These are phyloP conservation scores for Drosophila vallismaia DNA, from an alignment of 2,888 invertebrate species.

Conservation along the genomic window DNA sequence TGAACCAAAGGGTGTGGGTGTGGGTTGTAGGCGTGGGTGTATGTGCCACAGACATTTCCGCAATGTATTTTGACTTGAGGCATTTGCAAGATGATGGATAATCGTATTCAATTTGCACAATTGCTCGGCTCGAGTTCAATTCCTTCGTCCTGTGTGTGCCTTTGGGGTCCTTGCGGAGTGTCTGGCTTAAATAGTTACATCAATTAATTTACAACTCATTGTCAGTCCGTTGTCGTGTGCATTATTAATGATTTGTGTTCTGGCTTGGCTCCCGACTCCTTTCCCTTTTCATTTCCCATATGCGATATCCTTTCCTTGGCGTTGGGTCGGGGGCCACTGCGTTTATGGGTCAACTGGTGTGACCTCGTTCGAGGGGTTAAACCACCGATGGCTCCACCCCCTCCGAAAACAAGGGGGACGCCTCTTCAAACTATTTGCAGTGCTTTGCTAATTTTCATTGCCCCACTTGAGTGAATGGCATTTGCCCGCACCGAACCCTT, in stretches of 20 bases:
- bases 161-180: constrained; percentile 22
- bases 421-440: constrained; percentile 66
- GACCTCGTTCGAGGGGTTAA: constrained; percentile 63
- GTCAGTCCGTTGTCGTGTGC: constrained; percentile 67
- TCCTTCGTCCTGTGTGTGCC: constrained; percentile 3
- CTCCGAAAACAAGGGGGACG: constrained; percentile 22
- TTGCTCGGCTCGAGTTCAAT: constrained; percentile 31
- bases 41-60: constrained; percentile 60
- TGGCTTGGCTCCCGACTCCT: constrained; percentile 30
- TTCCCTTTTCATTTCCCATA: neutral
- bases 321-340: constrained; percentile 29
- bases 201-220: constrained; percentile 76
- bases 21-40: constrained; percentile 6
- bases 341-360: constrained; percentile 73
- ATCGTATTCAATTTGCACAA: constrained; percentile 71
- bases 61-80: constrained; percentile 71
- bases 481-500: constrained; percentile 28
- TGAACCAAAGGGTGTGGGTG: neutral
- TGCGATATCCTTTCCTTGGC: constrained; percentile 8
- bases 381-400: neutral
- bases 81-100: constrained; percentile 69
- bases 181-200: constrained; percentile 67
- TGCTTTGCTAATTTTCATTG: constrained; percentile 69
- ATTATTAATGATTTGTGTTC: constrained; percentile 75
- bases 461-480: constrained; percentile 51